These are phyloP conservation scores for Uloborus diversus DNA, from an alignment of 1,140 invertebrate species.

Conservation along the genomic window DNA sequence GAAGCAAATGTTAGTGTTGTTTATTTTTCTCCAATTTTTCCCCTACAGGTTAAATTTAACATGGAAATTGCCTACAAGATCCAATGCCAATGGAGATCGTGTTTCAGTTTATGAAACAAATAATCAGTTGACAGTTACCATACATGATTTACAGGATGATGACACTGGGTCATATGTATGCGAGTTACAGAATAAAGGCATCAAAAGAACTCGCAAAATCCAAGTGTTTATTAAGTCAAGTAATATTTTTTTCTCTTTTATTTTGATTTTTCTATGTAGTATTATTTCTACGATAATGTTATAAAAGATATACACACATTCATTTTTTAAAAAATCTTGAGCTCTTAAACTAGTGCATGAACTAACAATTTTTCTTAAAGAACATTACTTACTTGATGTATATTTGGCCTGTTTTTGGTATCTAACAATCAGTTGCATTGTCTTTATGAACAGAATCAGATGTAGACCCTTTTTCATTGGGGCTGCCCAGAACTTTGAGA, in stretches of 20 bases:
- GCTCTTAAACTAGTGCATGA: background rate
- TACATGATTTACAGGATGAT: conserved; percentile 40
- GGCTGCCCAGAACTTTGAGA: too few species aligned
- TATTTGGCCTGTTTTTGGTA: too few species aligned
- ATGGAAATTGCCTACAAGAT: conserved; percentile 34
- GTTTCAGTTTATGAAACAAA: conserved; percentile 33
- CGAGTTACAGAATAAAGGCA: conserved; percentile 76
- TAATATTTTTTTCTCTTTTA: background rate
- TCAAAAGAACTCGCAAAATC: conserved; percentile 26
- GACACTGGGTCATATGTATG: conserved; percentile 82
- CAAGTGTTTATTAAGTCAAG: conserved; percentile 24
- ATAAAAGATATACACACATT: background rate
- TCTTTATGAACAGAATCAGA: too few species aligned
- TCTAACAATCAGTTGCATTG: too few species aligned
- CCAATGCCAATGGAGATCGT: conserved; percentile 28
- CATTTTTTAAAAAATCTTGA: background rate
- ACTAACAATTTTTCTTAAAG: background rate
- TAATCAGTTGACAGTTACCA: conserved; percentile 31
- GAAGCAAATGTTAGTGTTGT: background rate
- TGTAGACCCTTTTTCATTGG: too few species aligned
- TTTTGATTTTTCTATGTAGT: background rate
- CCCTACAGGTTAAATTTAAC: conserved; percentile 21
- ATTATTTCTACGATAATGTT: background rate
- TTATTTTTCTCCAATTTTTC: background rate
- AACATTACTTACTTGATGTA: background rate